phyloP scores from a whole-genome alignment of 2,888 invertebrate genomes.

The Dynastes tityus region DNA sequence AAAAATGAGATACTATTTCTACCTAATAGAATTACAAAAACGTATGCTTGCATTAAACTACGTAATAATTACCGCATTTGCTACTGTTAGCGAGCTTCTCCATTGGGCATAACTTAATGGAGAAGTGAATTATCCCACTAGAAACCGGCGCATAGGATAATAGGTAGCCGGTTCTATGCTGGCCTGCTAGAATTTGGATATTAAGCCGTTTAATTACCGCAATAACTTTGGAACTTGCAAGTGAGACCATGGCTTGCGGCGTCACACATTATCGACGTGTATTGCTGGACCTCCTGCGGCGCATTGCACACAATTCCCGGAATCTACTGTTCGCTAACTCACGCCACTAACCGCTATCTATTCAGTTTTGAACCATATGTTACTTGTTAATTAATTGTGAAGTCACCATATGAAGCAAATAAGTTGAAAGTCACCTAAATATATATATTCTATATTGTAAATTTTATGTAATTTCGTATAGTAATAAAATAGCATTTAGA shows the following conservation, averaged over 20 bases:
- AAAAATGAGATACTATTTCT: no score
- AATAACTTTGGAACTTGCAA: slow-evolving; percentile 40
- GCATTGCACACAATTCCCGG: slow-evolving; percentile 17
- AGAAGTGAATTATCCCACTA: neutral
- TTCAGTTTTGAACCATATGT: no score
- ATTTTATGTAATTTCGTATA: no score
- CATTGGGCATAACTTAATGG: slow-evolving; percentile 36
- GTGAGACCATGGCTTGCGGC: slow-evolving; percentile 29
- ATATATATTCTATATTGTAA: no score
- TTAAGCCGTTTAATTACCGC: slow-evolving; percentile 35
- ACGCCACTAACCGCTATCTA: no score
- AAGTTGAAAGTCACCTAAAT: no score
- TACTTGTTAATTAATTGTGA: no score
- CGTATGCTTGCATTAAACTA: no score
- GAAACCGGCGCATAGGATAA: neutral
- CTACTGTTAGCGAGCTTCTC: neutral
- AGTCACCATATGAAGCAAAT: no score
- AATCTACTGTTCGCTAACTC: neutral
- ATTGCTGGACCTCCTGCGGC: neutral
- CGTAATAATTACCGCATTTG: no score
- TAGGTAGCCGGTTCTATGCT: neutral
- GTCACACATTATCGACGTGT: slow-evolving; percentile 38
- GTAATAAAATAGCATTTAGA: no score
- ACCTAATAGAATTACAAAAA: no score
- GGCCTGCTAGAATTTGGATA: slow-evolving; percentile 25